A percentile compares a stretch with the other conserved stretches of the same genome.
These are phyloP conservation scores for Aleiodes alternator DNA, from an alignment of 2,888 invertebrate species.

Conservation along the genomic window DNA sequence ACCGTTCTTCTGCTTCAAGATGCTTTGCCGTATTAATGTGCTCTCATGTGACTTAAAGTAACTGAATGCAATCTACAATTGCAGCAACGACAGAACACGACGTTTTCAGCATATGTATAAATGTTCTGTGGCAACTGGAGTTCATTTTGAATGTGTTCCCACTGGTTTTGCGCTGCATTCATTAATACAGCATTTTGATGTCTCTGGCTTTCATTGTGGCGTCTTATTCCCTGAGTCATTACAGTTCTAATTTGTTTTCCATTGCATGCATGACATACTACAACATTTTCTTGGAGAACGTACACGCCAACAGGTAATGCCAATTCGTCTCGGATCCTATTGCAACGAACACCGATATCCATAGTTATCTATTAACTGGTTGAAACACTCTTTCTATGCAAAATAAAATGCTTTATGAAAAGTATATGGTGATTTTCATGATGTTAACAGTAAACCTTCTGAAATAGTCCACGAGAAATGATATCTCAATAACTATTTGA, in stretches of 20 bases:
- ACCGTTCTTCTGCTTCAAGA: conserved; percentile 1
- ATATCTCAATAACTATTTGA: neutral
- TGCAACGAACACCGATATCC: conserved; percentile 15
- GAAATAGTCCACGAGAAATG: neutral
- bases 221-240: neutral
- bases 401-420: neutral
- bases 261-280: neutral
- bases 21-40: neutral
- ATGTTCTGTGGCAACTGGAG: neutral
- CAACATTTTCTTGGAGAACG: neutral
- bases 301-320: too few relatives aligned
- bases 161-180: neutral
- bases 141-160: neutral
- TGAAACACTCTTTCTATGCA: neutral
- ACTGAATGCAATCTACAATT: neutral
- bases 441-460: neutral
- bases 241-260: neutral
- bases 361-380: neutral
- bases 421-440: neutral
- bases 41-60: neutral
- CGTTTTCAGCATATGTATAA: neutral
- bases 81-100: neutral
- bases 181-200: conserved; percentile 12
- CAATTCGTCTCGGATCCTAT: neutral
- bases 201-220: neutral